Evolutionary conservation across 2,888 invertebrate genomes (phyloP), one percentile per base, ranked within the genome.

Genomic region (Chironomus riparius): DNA sequence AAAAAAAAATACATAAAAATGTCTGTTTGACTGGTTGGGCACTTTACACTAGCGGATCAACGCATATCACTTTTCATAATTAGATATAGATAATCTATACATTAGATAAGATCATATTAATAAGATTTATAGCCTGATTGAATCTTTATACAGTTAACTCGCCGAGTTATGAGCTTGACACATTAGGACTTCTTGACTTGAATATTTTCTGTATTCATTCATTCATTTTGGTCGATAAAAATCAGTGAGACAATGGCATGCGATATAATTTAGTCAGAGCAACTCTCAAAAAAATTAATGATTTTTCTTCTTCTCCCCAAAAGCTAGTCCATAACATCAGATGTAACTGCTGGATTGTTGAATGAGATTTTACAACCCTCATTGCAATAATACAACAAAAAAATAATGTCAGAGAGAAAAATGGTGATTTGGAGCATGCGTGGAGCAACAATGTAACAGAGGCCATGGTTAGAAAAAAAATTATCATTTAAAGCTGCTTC

Each of bases 1-100:
- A 28, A 5, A 28, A 28, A 28, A 28, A 28, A 38, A 38, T 38
- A 38, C 38, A 38, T 38, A 38, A 38, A 38, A 56, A 56, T 56
- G 56, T 18, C 56, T 56, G 56, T 15, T 56, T 18, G 18, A 15
- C 38, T 47, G 61, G 15, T 15, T 56, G 72, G 56, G 47, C 48
- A 68, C 74, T 76, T 76, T 76, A 76, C 76, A 76, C 74, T 68
- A 50, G 12, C 69, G 69, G 69, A 76, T 76, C 76, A 75, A 15
- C 74, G 68, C 74, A 69, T 76, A 76, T 76, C 76, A 76, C 74
- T 65, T 68, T 74, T 73, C 74, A 74, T 74, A 74, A 74, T 74
- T 74, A 74, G 74, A 74, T 74, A 38, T 38, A 68, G 74, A 74
- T 74, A 61, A 74, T 74, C 68, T 68, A 68, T 68, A 13, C 47